Evolutionary conservation across 1,140 invertebrate species (phyloP).

Genomic region (Akabosia matsudoensis): DNA sequence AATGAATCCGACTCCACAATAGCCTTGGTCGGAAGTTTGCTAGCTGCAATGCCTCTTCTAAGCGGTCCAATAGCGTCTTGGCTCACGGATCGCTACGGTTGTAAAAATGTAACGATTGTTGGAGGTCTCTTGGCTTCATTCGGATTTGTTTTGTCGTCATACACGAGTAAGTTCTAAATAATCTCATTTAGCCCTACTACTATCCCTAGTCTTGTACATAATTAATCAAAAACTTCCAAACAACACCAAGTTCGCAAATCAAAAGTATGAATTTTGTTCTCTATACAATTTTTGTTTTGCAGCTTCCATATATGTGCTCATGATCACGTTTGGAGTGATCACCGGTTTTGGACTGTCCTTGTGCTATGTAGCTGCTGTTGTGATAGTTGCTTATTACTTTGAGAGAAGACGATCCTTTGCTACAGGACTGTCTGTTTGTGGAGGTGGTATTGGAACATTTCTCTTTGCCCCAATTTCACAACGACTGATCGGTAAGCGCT

Average conservation of each 20-base stretch:
- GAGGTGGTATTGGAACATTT: slow-evolving; percentile 84
- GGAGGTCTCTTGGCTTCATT: slow-evolving; percentile 71
- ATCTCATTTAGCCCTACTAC: background rate
- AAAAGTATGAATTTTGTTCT: background rate
- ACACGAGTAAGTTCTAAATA: slow-evolving; percentile 52
- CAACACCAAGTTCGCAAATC: background rate
- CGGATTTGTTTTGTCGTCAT: slow-evolving; percentile 79
- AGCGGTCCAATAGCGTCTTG: slow-evolving; percentile 85
- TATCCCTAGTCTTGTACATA: background rate
- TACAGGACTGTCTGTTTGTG: slow-evolving; percentile 87
- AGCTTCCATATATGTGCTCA: slow-evolving; percentile 72
- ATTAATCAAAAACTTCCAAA: slow-evolving; percentile 8
- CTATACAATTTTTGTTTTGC: slow-evolving; percentile 42
- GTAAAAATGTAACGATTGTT: slow-evolving; percentile 72
- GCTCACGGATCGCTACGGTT: slow-evolving; percentile 81
- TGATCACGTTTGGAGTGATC: slow-evolving; percentile 79
- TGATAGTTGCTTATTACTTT: slow-evolving; percentile 95
- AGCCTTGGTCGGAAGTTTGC: slow-evolving; percentile 82
- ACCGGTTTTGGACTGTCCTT: slow-evolving; percentile 81
- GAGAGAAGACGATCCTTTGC: slow-evolving; percentile 86
- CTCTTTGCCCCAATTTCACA: slow-evolving; percentile 84
- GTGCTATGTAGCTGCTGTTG: slow-evolving; percentile 80
- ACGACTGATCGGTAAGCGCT: slow-evolving; percentile 58
- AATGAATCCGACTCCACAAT: slow-evolving; percentile 77
- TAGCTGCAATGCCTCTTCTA: slow-evolving; percentile 84